Percentiles rank a stretch among this genome's conserved stretches.
These are phyloP conservation scores for Ectobius pallidus DNA, from an alignment of 2,888 invertebrate species.

Conservation along the genomic window DNA sequence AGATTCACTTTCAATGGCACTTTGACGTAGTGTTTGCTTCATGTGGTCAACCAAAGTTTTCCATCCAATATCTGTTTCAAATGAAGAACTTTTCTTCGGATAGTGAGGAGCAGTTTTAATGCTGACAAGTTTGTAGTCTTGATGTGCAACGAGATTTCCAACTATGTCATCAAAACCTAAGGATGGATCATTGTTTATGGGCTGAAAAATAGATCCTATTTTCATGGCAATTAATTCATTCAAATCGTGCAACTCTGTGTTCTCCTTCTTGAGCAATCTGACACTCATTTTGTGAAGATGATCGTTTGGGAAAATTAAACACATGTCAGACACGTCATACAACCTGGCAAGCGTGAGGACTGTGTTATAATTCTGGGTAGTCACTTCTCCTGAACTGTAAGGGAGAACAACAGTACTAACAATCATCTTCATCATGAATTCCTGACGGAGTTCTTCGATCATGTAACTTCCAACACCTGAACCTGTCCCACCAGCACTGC, in stretches of 20 bases:
- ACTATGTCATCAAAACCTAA: slow-evolving; percentile 47
- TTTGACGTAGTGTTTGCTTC: slow-evolving; percentile 49
- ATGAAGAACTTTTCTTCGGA: slow-evolving; percentile 48
- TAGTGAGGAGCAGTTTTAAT: slow-evolving; percentile 56
- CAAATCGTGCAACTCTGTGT: slow-evolving; percentile 54
- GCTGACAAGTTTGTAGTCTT: slow-evolving; percentile 57
- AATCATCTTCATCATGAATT: slow-evolving; percentile 57
- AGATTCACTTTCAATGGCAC: slow-evolving; percentile 43
- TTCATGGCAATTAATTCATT: slow-evolving; percentile 59
- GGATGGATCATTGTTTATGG: slow-evolving; percentile 48
- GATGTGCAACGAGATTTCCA: slow-evolving; percentile 55
- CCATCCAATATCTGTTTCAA: slow-evolving; percentile 56
- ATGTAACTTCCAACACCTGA: slow-evolving; percentile 60
- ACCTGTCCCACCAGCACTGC: slow-evolving; percentile 62
- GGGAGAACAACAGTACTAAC: slow-evolving; percentile 56
- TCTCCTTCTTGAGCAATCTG: slow-evolving; percentile 49
- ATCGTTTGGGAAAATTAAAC: slow-evolving; percentile 59
- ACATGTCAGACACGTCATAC: slow-evolving; percentile 54
- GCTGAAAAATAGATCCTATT: slow-evolving; percentile 57
- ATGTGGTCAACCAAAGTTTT: slow-evolving; percentile 50
- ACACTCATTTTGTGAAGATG: slow-evolving; percentile 54
- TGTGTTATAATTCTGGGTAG: slow-evolving; percentile 61
- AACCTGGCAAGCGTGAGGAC: slow-evolving; percentile 57
- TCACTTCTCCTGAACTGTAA: slow-evolving; percentile 58
- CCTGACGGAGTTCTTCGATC: slow-evolving; percentile 54